These are phyloP conservation scores for Biston stratarius DNA, from an alignment of 2,888 invertebrate species.

Conservation along the genomic window DNA sequence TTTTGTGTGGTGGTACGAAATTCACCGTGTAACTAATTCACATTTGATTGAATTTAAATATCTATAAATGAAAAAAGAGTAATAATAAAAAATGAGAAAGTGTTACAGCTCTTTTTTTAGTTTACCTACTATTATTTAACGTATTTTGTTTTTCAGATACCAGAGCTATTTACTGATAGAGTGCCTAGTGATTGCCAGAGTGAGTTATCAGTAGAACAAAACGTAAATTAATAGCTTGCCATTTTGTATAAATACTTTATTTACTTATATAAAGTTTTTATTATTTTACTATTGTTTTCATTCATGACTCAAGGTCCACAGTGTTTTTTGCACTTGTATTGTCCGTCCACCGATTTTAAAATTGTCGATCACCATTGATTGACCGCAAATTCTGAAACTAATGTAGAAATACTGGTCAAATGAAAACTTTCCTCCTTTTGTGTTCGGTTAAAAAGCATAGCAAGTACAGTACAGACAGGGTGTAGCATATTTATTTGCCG, in stretches of 20 bases:
- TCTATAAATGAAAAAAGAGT: no score
- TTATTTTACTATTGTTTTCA: conserved; percentile 40
- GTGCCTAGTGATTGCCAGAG: conserved; percentile 83
- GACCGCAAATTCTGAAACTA: conserved; percentile 74
- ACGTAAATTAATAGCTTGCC: conserved; percentile 58
- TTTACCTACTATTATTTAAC: no score
- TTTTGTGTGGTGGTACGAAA: no score
- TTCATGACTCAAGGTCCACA: conserved; percentile 71
- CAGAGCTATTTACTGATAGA: conserved; percentile 80
- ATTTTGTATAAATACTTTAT: conserved; percentile 43
- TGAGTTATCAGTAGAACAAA: conserved; percentile 71
- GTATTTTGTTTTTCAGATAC: conserved; percentile 67
- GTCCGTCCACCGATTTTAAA: conserved; percentile 76
- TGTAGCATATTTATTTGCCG: no score
- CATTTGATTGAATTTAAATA: no score
- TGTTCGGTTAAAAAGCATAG: no score
- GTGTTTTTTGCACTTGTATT: conserved; percentile 74
- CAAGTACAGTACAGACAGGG: no score
- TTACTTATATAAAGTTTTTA: conserved; percentile 47
- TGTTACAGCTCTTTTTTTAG: no score
- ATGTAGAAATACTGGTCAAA: conserved; percentile 27
- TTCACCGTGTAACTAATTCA: no score
- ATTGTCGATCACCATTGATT: conserved; percentile 80
- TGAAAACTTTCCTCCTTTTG: no score
- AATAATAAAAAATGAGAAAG: no score